A percentile compares a stretch with the other conserved stretches of the same genome.
Evolutionary conservation across 2,888 invertebrate genomes (phyloP).

Genomic region (Ptilodon capucinus): DNA sequence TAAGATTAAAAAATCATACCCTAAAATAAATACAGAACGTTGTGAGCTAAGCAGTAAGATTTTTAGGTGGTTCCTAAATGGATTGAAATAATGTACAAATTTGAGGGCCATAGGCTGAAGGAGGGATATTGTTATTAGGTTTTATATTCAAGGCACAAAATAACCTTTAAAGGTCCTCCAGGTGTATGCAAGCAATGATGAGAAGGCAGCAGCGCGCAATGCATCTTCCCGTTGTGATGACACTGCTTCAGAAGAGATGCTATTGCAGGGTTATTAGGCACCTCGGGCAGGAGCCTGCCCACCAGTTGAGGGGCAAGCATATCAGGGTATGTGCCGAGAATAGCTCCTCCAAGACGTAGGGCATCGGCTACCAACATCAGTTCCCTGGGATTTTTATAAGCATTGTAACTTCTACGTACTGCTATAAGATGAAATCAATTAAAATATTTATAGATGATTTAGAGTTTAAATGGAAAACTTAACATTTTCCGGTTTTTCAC

Average conservation of each 20-base stretch:
- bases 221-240: conserved; percentile 92
- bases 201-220: conserved; percentile 95
- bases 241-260: conserved; percentile 95
- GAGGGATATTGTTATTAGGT: too few relatives aligned
- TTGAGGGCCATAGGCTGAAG: too few relatives aligned
- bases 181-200: conserved; percentile 99
- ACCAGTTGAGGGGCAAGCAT: conserved; percentile 98
- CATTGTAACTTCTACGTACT: too few relatives aligned
- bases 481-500: too few relatives aligned
- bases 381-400: conserved; percentile 82
- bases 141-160: background rate
- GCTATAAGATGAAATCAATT: too few relatives aligned
- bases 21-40: too few relatives aligned
- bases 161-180: conserved; percentile 97
- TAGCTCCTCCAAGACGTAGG: conserved; percentile 95
- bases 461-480: too few relatives aligned
- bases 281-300: conserved; percentile 95
- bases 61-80: too few relatives aligned
- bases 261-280: conserved; percentile 86
- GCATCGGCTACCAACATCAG: conserved; percentile 97
- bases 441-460: too few relatives aligned
- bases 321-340: conserved; percentile 94
- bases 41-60: too few relatives aligned
- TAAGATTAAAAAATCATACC: too few relatives aligned
- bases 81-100: too few relatives aligned